Evolutionary conservation across 2,113 vertebrate species (phyloP), one percentile per base, ranked within the genome.

Genomic region (Sakesphorus luctuosus): DNA sequence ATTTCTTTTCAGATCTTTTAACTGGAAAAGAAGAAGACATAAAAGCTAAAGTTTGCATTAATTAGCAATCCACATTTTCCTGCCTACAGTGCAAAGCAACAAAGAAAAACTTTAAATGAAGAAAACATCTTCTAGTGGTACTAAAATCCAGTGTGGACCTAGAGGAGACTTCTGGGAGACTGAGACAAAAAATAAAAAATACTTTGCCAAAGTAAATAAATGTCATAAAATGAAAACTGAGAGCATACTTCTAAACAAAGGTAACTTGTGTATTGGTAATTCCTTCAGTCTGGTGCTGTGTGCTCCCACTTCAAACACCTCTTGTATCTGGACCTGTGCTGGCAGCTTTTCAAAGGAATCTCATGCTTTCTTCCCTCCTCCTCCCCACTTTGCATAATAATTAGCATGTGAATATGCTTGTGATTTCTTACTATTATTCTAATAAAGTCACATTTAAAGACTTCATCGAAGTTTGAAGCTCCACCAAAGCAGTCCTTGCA

Each of bases 341-440:
- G 94, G 93, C 79, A 93, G 80, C 84, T 85, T 92, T 90, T 86
- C 81, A 94, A 87, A 94, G 85, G 50, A 93, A 82, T 94, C 77
- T 76, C 18, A 1, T 73, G 28, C 49, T 90, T 78, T 72, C 31
- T 85, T 93, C 47, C 78, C 66, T 85, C 44, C 52, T 36, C 50
- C 71, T 82, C 66, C 62, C 15, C 40, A 73, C 47, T 90, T 94
- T 85, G 52, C 89, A 83, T 94, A 90, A 61, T 74, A 97, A 94
- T 92, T 94, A 91, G 25, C 69, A 77, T 87, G 90, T 74, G 56
- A 94, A 94, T 87, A 87, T 81, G 67, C 74, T 62, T 91, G n/a
- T 83, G 74, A 91, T 89, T 94, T 62, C 59, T 91, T 94, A 2
- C 71, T 87, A 7, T 77, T 94, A 79, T 69, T 97, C 82, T 89